phyloP scores from a whole-genome alignment of 2,888 invertebrate genomes.

The Sarcophaga carnaria region DNA sequence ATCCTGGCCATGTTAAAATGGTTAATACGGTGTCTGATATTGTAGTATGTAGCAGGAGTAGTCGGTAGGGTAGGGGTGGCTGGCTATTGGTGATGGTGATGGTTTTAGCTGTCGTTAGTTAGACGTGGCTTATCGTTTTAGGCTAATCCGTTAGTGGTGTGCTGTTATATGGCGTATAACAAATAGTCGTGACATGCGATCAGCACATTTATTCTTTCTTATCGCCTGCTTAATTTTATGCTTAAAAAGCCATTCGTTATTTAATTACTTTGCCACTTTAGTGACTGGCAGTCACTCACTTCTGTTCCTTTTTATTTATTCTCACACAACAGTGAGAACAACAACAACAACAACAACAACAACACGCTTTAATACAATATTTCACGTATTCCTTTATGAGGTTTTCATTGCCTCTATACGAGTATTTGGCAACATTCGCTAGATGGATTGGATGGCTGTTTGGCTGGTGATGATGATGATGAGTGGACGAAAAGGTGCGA shows the following conservation, averaged over 20 bases:
- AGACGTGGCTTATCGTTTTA: conserved; percentile 72
- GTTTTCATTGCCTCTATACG: conserved; percentile 15
- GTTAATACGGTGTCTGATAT: neutral
- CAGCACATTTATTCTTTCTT: conserved; percentile 69
- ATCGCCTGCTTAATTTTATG: conserved; percentile 69
- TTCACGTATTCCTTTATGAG: conserved; percentile 7
- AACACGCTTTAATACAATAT: neutral
- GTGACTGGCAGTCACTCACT: conserved; percentile 36
- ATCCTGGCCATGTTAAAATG: conserved; percentile 25
- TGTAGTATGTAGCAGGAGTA: no score
- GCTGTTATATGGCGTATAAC: conserved; percentile 30
- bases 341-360: no score
- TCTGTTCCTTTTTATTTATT: neutral
- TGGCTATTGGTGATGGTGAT: neutral
- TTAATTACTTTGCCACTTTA: conserved; percentile 69
- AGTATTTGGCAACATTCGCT: neutral
- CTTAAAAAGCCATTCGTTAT: conserved; percentile 70
- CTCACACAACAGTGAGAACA: neutral
- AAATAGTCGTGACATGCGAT: conserved; percentile 65
- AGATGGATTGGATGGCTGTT: no score
- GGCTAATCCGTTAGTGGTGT: conserved; percentile 73
- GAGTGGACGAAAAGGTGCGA: conserved; percentile 69
- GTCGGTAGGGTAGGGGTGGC: neutral
- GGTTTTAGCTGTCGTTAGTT: conserved; percentile 6
- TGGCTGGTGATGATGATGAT: conserved; percentile 26